These are phyloP conservation scores for Drosophila hamatofila DNA, from an alignment of 2,888 invertebrate genomes.

Conservation along the genomic window DNA sequence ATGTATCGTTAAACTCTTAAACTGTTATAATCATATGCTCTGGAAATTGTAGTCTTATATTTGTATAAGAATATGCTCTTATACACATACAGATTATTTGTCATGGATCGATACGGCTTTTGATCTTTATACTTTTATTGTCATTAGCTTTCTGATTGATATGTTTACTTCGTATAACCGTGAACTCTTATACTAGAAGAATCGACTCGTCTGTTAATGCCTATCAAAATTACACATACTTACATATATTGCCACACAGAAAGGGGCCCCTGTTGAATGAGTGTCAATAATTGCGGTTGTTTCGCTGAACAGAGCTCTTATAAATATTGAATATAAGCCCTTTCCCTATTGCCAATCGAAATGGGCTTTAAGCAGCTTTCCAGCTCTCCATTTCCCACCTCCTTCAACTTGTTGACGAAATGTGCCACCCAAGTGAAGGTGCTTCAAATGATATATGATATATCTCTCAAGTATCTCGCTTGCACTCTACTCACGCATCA, in stretches of 20 bases:
- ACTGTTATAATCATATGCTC: not conserved
- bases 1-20: not conserved
- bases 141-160: not conserved
- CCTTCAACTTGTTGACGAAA: constrained; percentile 6
- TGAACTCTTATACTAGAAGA: too few relatives aligned
- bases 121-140: not conserved
- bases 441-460: constrained; percentile 14
- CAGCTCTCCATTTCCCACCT: not conserved
- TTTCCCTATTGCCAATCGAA: constrained; percentile 3
- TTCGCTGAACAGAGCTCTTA: not conserved
- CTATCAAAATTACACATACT: not conserved
- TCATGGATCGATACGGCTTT: not conserved
- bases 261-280: not conserved
- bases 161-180: too few relatives aligned
- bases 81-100: too few relatives aligned
- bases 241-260: not conserved
- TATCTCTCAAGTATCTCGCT: constrained; percentile 15
- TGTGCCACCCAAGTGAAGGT: constrained; percentile 3
- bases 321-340: not conserved
- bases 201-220: too few relatives aligned
- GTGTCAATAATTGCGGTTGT: not conserved
- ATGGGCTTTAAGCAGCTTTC: not conserved
- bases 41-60: too few relatives aligned
- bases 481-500: constrained; percentile 22
- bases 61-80: not conserved